Evolutionary conservation across 2,888 invertebrate genomes (phyloP).

Genomic region (Odontomyia ornata): DNA sequence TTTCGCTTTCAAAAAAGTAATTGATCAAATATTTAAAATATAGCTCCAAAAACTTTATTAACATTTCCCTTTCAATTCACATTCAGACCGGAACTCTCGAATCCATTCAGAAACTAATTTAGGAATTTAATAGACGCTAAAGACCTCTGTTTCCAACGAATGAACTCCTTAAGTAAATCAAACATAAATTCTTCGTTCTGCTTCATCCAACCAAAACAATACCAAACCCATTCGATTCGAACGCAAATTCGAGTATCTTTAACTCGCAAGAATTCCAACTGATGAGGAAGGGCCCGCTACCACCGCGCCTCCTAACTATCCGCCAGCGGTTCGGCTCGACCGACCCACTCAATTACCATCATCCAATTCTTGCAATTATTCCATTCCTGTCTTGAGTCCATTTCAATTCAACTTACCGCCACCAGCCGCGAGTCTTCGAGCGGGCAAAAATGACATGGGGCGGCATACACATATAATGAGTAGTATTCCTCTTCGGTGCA

Average conservation of each 20-base stretch:
- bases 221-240: not conserved
- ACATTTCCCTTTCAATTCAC: not conserved
- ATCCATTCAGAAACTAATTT: not conserved
- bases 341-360: slow-evolving; percentile 26
- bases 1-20: too few relatives aligned
- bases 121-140: not conserved
- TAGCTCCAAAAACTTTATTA: not conserved
- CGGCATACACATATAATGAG: too few relatives aligned
- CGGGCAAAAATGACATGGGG: too few relatives aligned
- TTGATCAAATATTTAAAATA: too few relatives aligned
- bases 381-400: slow-evolving; percentile 25
- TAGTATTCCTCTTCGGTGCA: not conserved
- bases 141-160: slow-evolving; percentile 14
- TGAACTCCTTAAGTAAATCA: slow-evolving; percentile 1
- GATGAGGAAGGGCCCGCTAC: not conserved
- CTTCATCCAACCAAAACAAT: slow-evolving; percentile 32
- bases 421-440: not conserved
- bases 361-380: slow-evolving; percentile 37
- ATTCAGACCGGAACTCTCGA: not conserved
- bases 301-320: too few relatives aligned
- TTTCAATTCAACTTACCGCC: not conserved
- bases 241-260: not conserved
- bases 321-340: slow-evolving; percentile 6
- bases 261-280: not conserved
- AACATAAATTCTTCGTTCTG: slow-evolving; percentile 18